A percentile compares a stretch with the other conserved stretches of the same genome.
Evolutionary conservation across 2,113 vertebrate genomes (phyloP).

Genomic region (Thymallus thymallus): DNA sequence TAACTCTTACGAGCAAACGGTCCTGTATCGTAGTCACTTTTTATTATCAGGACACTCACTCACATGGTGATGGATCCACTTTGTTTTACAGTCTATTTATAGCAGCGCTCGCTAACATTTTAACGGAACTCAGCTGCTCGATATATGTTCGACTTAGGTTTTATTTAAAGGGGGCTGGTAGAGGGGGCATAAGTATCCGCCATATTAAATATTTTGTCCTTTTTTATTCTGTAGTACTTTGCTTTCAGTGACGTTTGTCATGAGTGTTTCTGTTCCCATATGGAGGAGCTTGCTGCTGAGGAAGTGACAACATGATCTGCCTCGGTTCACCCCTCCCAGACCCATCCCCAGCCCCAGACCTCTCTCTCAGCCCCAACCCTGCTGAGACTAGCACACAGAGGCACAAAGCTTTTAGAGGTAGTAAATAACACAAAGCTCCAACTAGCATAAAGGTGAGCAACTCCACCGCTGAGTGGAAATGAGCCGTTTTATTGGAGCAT

Average conservation of each 20-base stretch:
- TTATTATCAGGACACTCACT: neutral
- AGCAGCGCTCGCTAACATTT: no score
- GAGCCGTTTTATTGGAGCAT: conserved; percentile 73
- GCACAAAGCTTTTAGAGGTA: conserved; percentile 61
- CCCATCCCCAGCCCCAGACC: conserved; percentile 47
- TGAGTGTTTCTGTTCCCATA: conserved; percentile 41
- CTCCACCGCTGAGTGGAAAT: conserved; percentile 71
- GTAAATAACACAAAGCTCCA: conserved; percentile 70
- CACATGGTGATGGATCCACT: neutral
- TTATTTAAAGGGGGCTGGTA: no score
- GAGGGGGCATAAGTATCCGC: neutral
- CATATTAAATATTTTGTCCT: no score
- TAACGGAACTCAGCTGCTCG: no score
- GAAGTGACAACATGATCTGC: conserved; percentile 69
- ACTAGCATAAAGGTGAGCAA: conserved; percentile 65
- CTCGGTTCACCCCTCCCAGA: conserved; percentile 63
- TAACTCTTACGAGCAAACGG: conserved; percentile 1
- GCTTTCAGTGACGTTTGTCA: conserved; percentile 27
- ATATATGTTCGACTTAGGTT: no score
- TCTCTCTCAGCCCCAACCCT: conserved; percentile 21
- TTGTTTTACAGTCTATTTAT: neutral
- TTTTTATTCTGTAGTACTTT: neutral
- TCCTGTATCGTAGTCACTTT: conserved; percentile 3
- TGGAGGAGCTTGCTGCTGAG: conserved; percentile 50
- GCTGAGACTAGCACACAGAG: conserved; percentile 65